Evolutionary conservation across 2,797 vertebrate species (phyloP).

Genomic region (Poliocrania exsul): DNA sequence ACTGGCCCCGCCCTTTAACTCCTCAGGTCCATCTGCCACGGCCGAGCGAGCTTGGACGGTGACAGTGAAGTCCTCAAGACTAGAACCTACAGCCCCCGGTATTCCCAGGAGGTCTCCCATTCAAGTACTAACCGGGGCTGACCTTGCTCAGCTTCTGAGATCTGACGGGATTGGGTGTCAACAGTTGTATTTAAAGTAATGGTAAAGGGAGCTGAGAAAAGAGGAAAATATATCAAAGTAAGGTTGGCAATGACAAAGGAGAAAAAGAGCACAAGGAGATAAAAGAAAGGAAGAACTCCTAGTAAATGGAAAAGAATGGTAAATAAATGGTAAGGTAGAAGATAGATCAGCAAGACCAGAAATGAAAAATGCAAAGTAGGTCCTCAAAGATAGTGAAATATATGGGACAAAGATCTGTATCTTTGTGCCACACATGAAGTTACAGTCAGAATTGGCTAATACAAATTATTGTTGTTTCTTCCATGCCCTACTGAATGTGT

Average conservation of each 20-base stretch:
- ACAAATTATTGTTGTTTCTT: neutral
- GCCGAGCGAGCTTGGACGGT: too few species aligned
- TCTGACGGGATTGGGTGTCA: too few species aligned
- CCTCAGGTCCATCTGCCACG: too few species aligned
- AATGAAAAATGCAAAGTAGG: neutral
- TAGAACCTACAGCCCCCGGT: too few species aligned
- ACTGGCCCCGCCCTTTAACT: too few species aligned
- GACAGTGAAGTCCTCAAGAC: too few species aligned
- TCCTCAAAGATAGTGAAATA: neutral
- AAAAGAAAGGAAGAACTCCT: neutral
- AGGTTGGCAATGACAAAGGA: neutral
- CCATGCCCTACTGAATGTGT: neutral
- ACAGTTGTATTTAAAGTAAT: neutral
- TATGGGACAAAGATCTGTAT: neutral
- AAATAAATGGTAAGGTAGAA: neutral
- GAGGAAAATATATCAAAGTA: neutral
- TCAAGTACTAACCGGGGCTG: too few species aligned
- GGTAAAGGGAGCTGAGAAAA: neutral
- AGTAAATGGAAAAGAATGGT: neutral
- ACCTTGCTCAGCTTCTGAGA: too few species aligned
- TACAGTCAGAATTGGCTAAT: neutral
- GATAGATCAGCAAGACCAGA: neutral
- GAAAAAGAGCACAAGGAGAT: neutral
- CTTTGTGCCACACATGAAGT: neutral
- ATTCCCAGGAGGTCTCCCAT: too few species aligned